phyloP scores from a whole-genome alignment of 1,140 invertebrate genomes.

The Aphaenogaster floridana region DNA sequence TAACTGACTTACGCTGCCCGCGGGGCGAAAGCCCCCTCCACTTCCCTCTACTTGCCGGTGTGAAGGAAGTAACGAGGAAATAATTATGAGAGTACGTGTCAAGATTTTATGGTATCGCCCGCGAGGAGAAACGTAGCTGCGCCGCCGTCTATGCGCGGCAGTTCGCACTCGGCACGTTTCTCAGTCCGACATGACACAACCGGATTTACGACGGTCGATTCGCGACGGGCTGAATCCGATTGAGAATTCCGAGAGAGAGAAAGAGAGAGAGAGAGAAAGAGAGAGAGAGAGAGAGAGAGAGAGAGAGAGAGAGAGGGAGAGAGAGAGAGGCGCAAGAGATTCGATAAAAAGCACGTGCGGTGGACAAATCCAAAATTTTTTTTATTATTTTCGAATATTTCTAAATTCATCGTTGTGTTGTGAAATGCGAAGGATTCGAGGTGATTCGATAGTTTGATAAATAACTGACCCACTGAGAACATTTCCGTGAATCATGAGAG shows the following conservation, averaged over 20 bases:
- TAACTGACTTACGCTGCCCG: constrained; percentile 64
- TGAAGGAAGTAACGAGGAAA: constrained; percentile 70
- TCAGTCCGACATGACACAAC: constrained; percentile 3
- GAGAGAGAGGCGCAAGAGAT: background rate
- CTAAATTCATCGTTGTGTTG: background rate
- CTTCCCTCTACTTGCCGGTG: background rate
- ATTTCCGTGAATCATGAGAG: constrained; percentile 1
- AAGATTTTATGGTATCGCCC: constrained; percentile 48
- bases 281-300: background rate
- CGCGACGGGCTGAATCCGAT: constrained; percentile 22
- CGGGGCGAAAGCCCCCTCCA: background rate
- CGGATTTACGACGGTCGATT: constrained; percentile 41
- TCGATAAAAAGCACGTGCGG: background rate
- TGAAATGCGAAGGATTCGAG: background rate
- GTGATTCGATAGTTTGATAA: background rate
- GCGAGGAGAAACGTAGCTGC: background rate
- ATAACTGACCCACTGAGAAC: background rate
- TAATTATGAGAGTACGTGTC: constrained; percentile 71
- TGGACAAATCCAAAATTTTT: background rate
- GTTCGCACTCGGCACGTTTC: background rate
- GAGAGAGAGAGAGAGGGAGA: background rate
- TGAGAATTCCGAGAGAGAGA: background rate
- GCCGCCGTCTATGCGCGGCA: background rate
- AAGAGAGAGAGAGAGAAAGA: background rate
- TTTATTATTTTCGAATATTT: background rate